Conservation (phyloP, 1,140 invertebrate species). For the Saccostrea glomerata region DNA sequence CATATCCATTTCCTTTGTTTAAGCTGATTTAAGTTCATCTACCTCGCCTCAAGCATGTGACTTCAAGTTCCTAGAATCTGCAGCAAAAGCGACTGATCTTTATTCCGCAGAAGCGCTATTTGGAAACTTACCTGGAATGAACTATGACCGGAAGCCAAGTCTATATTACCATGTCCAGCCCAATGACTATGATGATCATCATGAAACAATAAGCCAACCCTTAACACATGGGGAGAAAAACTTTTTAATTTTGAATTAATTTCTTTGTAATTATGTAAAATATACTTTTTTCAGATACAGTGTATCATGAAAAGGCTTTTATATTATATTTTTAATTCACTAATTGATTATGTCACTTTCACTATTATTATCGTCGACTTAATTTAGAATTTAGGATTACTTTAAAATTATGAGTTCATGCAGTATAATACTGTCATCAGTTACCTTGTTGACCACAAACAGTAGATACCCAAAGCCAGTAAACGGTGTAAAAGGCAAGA, state of each 20-base stretch:
- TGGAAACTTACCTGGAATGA: not conserved
- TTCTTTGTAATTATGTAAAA: no score
- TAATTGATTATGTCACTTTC: no score
- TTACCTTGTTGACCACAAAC: no score
- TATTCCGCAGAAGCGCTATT: not conserved
- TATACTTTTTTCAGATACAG: no score
- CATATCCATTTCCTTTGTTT: not conserved
- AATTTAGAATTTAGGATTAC: no score
- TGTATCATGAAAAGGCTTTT: no score
- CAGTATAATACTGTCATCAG: no score
- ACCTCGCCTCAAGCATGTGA: not conserved
- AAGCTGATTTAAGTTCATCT: not conserved
- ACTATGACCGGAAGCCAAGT: not conserved
- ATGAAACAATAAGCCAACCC: not conserved
- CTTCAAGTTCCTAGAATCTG: not conserved
- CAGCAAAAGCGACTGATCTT: not conserved
- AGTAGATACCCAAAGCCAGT: no score
- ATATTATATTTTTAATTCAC: no score
- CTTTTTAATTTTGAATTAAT: not conserved
- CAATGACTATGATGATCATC: not conserved
- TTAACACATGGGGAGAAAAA: not conserved
- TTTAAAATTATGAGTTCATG: not conserved
- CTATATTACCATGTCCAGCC: not conserved
- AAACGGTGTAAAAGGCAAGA: no score
- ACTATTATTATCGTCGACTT: no score